Conservation (phyloP, 2,888 invertebrate genomes). For the Drosophila koepferae region DNA sequence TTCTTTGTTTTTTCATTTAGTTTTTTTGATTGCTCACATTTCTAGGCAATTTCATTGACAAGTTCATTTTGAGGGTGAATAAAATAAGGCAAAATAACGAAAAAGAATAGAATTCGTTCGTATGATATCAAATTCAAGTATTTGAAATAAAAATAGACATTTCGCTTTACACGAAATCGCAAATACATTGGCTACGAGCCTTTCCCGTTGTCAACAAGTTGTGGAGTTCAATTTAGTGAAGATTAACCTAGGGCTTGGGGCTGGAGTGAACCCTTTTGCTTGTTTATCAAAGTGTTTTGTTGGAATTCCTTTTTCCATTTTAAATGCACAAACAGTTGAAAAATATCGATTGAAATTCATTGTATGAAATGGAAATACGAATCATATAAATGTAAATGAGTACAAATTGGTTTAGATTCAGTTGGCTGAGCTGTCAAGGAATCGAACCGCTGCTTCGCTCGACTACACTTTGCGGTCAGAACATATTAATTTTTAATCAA, state of each 20-base stretch:
- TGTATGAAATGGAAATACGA: conserved; percentile 20
- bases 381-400: conserved; percentile 53
- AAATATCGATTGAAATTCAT: conserved; percentile 48
- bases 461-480: conserved; percentile 8
- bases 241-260: not conserved
- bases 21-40: conserved; percentile 36
- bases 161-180: conserved; percentile 23
- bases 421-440: conserved; percentile 27
- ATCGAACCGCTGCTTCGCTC: conserved; percentile 9
- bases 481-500: conserved; percentile 34
- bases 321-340: conserved; percentile 15
- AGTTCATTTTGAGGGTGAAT: conserved; percentile 45
- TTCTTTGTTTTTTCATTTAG: too few species aligned
- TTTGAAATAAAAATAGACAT: conserved; percentile 46
- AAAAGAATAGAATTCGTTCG: conserved; percentile 4
- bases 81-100: conserved; percentile 5
- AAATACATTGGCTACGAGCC: conserved; percentile 13
- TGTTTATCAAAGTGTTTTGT: conserved; percentile 47
- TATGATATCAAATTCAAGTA: conserved; percentile 34
- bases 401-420: conserved; percentile 43
- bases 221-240: conserved; percentile 29
- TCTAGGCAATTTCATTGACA: conserved; percentile 58
- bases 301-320: conserved; percentile 23
- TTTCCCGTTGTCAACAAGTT: conserved; percentile 37
- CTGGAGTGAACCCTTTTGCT: conserved; percentile 7